phyloP scores from a whole-genome alignment of 2,888 invertebrate genomes.

The Glaucopsyche alexis region DNA sequence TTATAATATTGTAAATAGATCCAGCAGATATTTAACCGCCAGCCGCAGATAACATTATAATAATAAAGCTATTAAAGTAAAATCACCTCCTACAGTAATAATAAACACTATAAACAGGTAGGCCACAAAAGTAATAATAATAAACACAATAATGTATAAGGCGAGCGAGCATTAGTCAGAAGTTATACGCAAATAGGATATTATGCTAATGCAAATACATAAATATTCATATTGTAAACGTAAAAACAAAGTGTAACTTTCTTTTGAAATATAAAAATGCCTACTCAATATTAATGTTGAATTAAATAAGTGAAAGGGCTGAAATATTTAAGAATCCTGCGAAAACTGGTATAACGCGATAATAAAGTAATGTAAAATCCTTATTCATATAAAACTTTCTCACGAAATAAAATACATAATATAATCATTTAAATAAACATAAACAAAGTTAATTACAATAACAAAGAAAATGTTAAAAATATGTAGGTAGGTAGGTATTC shows the following conservation, averaged over 20 bases:
- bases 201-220: background rate
- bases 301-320: background rate
- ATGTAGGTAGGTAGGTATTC: no score
- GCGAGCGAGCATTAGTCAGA: background rate
- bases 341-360: background rate
- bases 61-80: background rate
- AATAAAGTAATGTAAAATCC: background rate
- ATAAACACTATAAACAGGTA: background rate
- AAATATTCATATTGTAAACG: constrained; percentile 1
- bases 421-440: background rate
- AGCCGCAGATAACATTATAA: constrained; percentile 6
- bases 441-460: no score
- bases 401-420: background rate
- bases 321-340: background rate
- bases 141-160: background rate
- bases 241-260: background rate
- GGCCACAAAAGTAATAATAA: background rate
- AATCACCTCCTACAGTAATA: constrained; percentile 1
- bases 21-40: background rate
- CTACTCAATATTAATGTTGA: background rate
- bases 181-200: background rate
- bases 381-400: background rate
- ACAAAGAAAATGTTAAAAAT: no score
- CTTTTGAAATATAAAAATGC: background rate
- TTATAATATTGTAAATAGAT: background rate